Evolutionary conservation across 2,797 vertebrate genomes (phyloP).

Genomic region (Tapera naevia): DNA sequence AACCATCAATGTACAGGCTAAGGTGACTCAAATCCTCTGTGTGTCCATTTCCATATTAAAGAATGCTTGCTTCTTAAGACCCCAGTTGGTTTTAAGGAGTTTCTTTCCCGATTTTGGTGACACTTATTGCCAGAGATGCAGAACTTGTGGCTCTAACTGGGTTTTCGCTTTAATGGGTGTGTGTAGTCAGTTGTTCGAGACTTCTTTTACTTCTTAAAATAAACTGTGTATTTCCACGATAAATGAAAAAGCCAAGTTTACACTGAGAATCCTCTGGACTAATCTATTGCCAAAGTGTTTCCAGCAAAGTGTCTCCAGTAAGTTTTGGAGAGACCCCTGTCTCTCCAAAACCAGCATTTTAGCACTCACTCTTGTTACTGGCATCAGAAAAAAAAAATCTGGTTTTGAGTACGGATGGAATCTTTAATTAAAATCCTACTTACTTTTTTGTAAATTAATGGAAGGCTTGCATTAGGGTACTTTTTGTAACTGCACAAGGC

Average conservation of each 20-base stretch:
- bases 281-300: accelerated
- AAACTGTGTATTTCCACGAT: accelerated
- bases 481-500: accelerated
- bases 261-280: neutral
- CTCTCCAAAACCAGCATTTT: too few species aligned
- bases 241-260: neutral
- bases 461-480: accelerated
- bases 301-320: accelerated
- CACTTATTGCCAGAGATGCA: too few species aligned
- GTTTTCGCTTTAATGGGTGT: accelerated
- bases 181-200: accelerated
- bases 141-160: too few species aligned
- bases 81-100: too few species aligned
- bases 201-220: neutral
- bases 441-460: neutral
- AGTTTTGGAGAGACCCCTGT: neutral
- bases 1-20: too few species aligned
- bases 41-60: too few species aligned
- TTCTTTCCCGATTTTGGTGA: too few species aligned
- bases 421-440: neutral
- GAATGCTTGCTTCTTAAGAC: too few species aligned
- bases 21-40: too few species aligned
- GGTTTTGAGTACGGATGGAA: neutral
- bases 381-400: too few species aligned
- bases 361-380: accelerated